Conservation (phyloP, 2,888 invertebrate species). For the Drosophila ustulata region DNA sequence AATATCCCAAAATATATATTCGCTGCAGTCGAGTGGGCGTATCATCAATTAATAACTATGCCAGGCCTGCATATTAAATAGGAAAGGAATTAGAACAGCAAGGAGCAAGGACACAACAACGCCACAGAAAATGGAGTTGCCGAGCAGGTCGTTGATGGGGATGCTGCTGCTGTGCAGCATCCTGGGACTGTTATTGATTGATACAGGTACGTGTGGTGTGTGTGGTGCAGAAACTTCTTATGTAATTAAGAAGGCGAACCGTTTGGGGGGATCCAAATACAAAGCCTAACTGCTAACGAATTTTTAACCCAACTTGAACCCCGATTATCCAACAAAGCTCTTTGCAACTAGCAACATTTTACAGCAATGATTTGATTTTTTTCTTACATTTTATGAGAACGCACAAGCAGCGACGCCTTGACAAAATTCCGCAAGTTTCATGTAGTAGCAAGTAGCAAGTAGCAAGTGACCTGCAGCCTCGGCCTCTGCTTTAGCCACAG, state of each 20-base stretch:
- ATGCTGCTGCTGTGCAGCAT: conserved; percentile 57
- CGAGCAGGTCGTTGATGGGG: conserved; percentile 26
- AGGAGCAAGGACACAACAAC: conserved; percentile 22
- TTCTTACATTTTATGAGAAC: conserved; percentile 78
- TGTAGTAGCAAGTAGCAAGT: conserved; percentile 29
- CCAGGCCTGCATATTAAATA: conserved; percentile 41
- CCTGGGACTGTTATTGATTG: conserved; percentile 65
- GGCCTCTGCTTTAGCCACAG: conserved; percentile 25
- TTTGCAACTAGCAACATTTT: conserved; percentile 49
- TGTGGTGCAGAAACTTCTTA: conserved; percentile 46
- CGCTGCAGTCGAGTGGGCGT: conserved; percentile 6
- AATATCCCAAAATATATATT: background rate
- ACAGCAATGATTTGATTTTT: conserved; percentile 84
- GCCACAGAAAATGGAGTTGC: conserved; percentile 51
- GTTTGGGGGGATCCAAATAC: background rate
- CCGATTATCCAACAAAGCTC: conserved; percentile 18
- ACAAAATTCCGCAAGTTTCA: conserved; percentile 78
- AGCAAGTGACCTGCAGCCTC: conserved; percentile 28
- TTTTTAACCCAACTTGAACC: conserved; percentile 34
- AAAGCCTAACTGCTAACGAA: conserved; percentile 16
- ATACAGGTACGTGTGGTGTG: conserved; percentile 71
- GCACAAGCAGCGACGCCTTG: conserved; percentile 80
- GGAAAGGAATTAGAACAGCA: conserved; percentile 3
- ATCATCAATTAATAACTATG: conserved; percentile 32
- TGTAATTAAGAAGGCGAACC: conserved; percentile 44